Conservation (phyloP, 2,113 vertebrate genomes). For the Erythrocercus mccallii region DNA sequence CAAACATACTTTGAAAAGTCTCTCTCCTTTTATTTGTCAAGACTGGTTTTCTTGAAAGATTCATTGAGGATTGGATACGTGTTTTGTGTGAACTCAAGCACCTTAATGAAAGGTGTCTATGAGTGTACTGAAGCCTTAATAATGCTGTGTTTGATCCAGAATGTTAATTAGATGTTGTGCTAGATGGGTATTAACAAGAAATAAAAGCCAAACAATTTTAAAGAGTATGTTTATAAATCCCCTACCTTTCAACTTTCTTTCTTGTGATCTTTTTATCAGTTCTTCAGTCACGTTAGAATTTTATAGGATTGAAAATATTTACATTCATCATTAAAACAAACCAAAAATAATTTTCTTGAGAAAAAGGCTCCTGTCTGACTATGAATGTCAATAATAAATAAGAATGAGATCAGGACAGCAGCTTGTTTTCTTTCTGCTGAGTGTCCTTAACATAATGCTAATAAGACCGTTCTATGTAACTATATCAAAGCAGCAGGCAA, state of each 20-base stretch:
- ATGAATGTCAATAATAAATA: conserved; percentile 1
- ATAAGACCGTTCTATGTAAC: not conserved
- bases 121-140: not conserved
- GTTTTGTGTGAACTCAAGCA: conserved; percentile 12
- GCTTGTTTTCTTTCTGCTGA: not conserved
- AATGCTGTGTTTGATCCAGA: not conserved
- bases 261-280: conserved; percentile 3
- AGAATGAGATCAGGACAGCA: not conserved
- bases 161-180: conserved; percentile 11
- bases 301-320: not conserved
- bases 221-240: not conserved
- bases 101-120: conserved; percentile 42
- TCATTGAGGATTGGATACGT: not conserved
- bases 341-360: not conserved
- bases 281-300: not conserved
- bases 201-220: conserved; percentile 11
- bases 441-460: not conserved
- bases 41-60: not conserved
- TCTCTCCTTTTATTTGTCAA: not conserved
- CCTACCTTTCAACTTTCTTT: conserved; percentile 11
- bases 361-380: not conserved
- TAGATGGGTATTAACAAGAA: conserved; percentile 10
- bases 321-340: not conserved
- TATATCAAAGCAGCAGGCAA: not conserved
- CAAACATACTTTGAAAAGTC: not conserved